Conservation (phyloP, 2,113 vertebrate genomes). For the Centropristis striata region DNA sequence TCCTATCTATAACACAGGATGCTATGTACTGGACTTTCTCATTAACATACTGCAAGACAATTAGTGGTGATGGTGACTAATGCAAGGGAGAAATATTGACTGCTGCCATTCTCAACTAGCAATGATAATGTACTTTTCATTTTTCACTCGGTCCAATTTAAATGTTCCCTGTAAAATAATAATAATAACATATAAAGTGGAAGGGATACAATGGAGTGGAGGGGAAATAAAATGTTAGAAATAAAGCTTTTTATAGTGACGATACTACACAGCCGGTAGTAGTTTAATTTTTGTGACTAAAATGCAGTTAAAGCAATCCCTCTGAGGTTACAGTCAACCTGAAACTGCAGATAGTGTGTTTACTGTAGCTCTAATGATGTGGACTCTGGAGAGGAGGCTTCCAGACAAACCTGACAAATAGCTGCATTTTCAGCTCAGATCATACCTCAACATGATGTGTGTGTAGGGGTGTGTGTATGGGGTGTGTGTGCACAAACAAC, state of each 20-base stretch:
- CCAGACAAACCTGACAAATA: constrained; percentile 17
- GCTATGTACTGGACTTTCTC: constrained; percentile 7
- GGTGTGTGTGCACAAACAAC: background rate
- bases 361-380: constrained; percentile 25
- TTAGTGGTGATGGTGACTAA: constrained; percentile 9
- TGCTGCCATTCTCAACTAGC: background rate
- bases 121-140: background rate
- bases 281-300: background rate
- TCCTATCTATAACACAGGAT: constrained; percentile 4
- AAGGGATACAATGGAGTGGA: background rate
- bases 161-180: background rate
- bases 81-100: background rate
- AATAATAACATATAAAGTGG: background rate
- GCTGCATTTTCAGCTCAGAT: constrained; percentile 12
- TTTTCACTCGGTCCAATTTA: constrained; percentile 6
- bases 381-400: constrained; percentile 7
- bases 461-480: background rate
- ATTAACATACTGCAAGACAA: constrained; percentile 17
- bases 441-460: background rate
- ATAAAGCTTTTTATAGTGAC: constrained; percentile 12
- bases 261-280: background rate
- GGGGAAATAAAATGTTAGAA: constrained; percentile 14
- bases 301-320: constrained; percentile 5
- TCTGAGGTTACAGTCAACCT: constrained; percentile 1
- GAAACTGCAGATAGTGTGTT: constrained; percentile 13